phyloP scores from a whole-genome alignment of 1,140 invertebrate genomes.

The Cydia strobilella region DNA sequence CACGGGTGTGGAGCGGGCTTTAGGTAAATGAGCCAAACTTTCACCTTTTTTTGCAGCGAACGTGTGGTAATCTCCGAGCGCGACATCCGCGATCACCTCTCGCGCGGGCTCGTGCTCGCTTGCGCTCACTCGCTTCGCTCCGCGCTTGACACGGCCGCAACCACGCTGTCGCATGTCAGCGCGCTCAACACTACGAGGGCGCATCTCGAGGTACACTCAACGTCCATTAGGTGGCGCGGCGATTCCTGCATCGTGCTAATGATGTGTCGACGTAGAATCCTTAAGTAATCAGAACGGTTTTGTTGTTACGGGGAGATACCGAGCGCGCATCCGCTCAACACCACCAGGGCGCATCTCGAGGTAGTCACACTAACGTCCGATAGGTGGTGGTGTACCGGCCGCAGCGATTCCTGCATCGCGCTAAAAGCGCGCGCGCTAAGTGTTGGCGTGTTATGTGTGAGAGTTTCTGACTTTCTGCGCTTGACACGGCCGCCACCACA shows the following conservation, averaged over 20 bases:
- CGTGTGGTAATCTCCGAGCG: conserved; percentile 89
- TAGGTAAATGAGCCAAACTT: too few species aligned
- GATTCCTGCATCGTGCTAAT: too few species aligned
- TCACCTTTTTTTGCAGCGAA: conserved; percentile 81
- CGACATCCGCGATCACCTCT: conserved; percentile 85
- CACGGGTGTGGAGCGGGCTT: too few species aligned
- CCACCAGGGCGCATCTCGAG: conserved; percentile 53
- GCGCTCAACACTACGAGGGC: conserved; percentile 87
- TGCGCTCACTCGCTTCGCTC: conserved; percentile 91
- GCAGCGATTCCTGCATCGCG: background rate
- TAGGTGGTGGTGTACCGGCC: background rate
- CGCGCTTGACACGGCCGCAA: conserved; percentile 85
- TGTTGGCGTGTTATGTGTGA: background rate
- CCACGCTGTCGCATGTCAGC: conserved; percentile 88
- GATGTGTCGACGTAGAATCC: too few species aligned
- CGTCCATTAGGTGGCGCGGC: background rate
- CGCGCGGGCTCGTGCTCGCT: conserved; percentile 91
- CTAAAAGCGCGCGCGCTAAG: too few species aligned
- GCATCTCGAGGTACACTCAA: conserved; percentile 51
- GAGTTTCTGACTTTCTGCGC: conserved; percentile 76
- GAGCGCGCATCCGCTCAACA: background rate
- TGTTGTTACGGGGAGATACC: too few species aligned
- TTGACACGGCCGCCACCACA: conserved; percentile 85
- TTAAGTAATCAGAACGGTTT: too few species aligned
- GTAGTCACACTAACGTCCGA: conserved; percentile 36